Percentiles rank a stretch among this genome's conserved stretches.
Evolutionary conservation across 1,140 invertebrate genomes (phyloP).

Genomic region (Rhopalosiphum padi): DNA sequence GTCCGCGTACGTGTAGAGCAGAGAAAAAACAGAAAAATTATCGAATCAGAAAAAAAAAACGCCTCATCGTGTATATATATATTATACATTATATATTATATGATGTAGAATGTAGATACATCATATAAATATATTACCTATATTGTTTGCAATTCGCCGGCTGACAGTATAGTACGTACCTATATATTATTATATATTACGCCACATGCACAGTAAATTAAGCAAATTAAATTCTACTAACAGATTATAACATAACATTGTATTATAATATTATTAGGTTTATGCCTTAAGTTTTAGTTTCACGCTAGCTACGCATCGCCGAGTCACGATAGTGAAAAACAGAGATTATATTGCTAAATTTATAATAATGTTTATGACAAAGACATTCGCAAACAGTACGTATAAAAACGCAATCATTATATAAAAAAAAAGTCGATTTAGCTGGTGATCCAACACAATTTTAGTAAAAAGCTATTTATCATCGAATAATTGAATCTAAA

Average conservation of each 20-base stretch:
- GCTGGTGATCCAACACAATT: neutral
- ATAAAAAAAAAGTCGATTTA: neutral
- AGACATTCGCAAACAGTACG: neutral
- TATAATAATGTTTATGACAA: neutral
- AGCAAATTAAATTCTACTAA: conserved; percentile 12
- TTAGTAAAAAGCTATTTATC: neutral
- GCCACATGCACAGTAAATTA: conserved; percentile 30
- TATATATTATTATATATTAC: neutral
- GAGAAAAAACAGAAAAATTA: neutral
- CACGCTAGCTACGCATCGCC: neutral
- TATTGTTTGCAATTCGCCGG: neutral
- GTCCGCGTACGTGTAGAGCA: conserved; percentile 5
- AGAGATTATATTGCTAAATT: neutral
- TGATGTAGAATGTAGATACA: too few relatives aligned
- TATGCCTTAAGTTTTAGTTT: neutral
- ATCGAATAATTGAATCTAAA: neutral
- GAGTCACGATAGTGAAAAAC: neutral
- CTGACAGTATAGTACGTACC: neutral
- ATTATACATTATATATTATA: neutral
- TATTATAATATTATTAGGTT: neutral
- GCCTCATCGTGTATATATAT: neutral
- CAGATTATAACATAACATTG: neutral
- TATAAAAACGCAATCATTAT: neutral
- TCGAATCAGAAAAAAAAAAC: neutral
- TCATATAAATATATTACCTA: too few relatives aligned